Percentiles rank a stretch among this genome's conserved stretches.
Conservation (phyloP, 2,113 vertebrate species). For the Microtus pennsylvanicus region DNA sequence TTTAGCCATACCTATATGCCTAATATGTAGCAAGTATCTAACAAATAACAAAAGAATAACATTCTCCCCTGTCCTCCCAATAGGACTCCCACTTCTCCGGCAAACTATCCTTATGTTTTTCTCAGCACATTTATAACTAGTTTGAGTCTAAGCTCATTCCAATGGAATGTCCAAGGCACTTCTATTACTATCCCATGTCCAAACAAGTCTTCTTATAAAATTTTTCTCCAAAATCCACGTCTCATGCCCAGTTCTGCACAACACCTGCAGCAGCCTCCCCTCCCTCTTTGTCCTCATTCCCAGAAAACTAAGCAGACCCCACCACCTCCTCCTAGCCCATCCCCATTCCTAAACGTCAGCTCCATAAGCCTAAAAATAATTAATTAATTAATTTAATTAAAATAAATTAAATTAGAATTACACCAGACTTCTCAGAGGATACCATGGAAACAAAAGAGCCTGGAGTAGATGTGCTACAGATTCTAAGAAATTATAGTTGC, state of each 20-base stretch:
- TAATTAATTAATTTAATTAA: no score
- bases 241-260: not conserved
- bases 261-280: not conserved
- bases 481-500: not conserved
- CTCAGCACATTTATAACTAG: conserved; percentile 24
- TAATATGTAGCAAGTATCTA: not conserved
- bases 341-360: not conserved
- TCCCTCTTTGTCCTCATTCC: not conserved
- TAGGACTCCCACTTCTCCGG: not conserved
- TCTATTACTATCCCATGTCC: not conserved
- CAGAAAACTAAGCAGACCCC: not conserved
- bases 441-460: not conserved
- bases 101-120: conserved; percentile 28
- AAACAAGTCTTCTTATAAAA: conserved; percentile 46
- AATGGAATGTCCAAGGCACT: not conserved
- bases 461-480: not conserved
- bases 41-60: not conserved
- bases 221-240: not conserved
- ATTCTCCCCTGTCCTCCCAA: not conserved
- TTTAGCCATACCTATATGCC: not conserved
- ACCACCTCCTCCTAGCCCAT: not conserved
- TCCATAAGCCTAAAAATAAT: not conserved
- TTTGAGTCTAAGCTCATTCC: not conserved
- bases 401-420: not conserved
- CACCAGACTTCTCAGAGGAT: not conserved